Conservation (phyloP, 2,113 vertebrate species). For the Collichthys lucidus region DNA sequence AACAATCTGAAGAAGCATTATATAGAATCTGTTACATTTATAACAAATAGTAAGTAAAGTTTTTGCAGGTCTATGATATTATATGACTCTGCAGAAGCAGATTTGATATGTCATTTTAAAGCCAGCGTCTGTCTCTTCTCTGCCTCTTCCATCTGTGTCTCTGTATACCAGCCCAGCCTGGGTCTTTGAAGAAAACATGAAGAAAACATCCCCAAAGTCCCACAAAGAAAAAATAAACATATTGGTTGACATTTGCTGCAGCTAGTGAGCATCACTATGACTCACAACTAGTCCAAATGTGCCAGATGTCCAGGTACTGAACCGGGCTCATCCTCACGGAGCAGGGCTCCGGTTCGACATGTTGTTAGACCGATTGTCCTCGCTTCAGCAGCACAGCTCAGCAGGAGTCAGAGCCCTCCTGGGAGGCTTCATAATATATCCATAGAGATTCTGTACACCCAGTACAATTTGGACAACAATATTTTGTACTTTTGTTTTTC, state of each 20-base stretch:
- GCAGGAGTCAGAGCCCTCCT: background rate
- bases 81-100: background rate
- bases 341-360: background rate
- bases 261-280: background rate
- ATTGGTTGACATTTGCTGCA: background rate
- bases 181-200: slow-evolving; percentile 29
- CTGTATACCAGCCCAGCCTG: background rate
- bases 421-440: background rate
- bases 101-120: slow-evolving; percentile 4
- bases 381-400: slow-evolving; percentile 1
- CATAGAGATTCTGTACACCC: background rate
- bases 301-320: slow-evolving; percentile 4
- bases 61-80: background rate
- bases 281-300: slow-evolving; percentile 4
- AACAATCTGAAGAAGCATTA: too few species aligned
- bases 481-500: background rate
- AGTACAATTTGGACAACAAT: background rate
- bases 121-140: background rate
- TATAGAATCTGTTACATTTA: background rate
- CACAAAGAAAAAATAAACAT: background rate
- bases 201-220: background rate
- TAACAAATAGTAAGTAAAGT: background rate
- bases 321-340: background rate
- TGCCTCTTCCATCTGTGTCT: slow-evolving; percentile 9
- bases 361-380: background rate